These are phyloP conservation scores for Diaphora mendica DNA, from an alignment of 2,888 invertebrate genomes.

Conservation along the genomic window DNA sequence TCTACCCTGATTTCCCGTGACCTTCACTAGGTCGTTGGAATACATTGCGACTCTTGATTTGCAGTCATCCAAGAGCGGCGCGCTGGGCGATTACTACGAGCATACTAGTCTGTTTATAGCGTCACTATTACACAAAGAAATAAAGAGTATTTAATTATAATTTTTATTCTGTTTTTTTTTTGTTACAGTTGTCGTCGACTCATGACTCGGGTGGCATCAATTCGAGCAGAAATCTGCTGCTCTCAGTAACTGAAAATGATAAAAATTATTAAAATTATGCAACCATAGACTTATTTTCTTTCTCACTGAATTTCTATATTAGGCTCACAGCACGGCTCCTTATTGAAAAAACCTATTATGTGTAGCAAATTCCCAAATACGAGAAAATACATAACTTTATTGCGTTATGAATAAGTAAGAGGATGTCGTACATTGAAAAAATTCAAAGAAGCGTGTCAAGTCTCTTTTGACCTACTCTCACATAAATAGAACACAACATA, in stretches of 20 bases:
- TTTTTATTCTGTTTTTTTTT: too few relatives aligned
- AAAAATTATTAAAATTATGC: neutral
- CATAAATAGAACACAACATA: conserved; percentile 25
- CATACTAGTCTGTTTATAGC: too few relatives aligned
- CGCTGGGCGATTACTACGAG: too few relatives aligned
- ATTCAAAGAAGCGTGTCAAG: conserved; percentile 16
- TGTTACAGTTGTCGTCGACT: too few relatives aligned
- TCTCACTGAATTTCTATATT: too few relatives aligned
- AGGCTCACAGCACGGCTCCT: neutral
- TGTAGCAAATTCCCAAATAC: neutral
- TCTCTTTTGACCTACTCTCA: conserved; percentile 45
- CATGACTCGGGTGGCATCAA: neutral
- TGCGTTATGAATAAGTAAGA: neutral
- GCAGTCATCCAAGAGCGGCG: too few relatives aligned
- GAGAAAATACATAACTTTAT: neutral
- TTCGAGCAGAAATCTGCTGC: neutral
- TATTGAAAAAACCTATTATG: neutral
- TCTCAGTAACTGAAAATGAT: neutral
- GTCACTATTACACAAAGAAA: too few relatives aligned
- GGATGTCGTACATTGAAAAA: neutral
- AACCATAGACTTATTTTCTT: neutral
- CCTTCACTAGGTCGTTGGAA: too few relatives aligned
- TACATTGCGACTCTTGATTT: too few relatives aligned
- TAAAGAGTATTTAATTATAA: too few relatives aligned
- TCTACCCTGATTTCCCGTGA: too few relatives aligned